Evolutionary conservation across 2,888 invertebrate genomes (phyloP).

Genomic region (Germaria angustata): DNA sequence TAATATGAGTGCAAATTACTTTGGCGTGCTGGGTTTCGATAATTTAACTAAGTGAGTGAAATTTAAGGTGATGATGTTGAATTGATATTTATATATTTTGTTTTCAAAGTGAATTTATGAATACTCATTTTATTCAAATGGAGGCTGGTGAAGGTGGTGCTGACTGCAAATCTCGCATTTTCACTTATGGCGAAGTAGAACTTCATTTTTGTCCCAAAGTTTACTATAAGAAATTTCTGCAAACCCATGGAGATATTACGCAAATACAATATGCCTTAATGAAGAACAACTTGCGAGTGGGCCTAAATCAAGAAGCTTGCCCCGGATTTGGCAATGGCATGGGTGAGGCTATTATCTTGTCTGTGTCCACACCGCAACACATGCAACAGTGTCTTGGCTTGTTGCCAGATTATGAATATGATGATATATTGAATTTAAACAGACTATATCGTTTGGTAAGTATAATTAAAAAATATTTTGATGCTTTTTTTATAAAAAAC

Average conservation of each 20-base stretch:
- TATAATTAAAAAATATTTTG: background rate
- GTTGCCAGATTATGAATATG: slow-evolving; percentile 68
- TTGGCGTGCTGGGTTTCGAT: slow-evolving; percentile 69
- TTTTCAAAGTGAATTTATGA: slow-evolving; percentile 67
- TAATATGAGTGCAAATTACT: slow-evolving; percentile 70
- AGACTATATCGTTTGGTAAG: slow-evolving; percentile 70
- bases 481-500: too few relatives aligned
- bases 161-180: slow-evolving; percentile 74
- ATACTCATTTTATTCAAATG: slow-evolving; percentile 69
- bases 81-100: background rate
- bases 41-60: slow-evolving; percentile 70
- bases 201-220: slow-evolving; percentile 73
- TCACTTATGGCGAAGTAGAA: slow-evolving; percentile 72
- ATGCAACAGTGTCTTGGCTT: slow-evolving; percentile 79
- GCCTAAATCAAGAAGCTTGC: slow-evolving; percentile 73
- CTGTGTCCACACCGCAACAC: slow-evolving; percentile 85
- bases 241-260: slow-evolving; percentile 73
- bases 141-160: slow-evolving; percentile 69
- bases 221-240: slow-evolving; percentile 77
- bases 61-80: background rate
- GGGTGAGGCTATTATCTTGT: slow-evolving; percentile 76
- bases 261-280: slow-evolving; percentile 72
- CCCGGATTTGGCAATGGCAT: slow-evolving; percentile 75
- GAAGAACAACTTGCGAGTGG: slow-evolving; percentile 70
- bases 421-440: slow-evolving; percentile 71